Base-by-base conservation (phyloP, 2,797 vertebrate genomes). In the Lithobates sylvaticus region DNA sequence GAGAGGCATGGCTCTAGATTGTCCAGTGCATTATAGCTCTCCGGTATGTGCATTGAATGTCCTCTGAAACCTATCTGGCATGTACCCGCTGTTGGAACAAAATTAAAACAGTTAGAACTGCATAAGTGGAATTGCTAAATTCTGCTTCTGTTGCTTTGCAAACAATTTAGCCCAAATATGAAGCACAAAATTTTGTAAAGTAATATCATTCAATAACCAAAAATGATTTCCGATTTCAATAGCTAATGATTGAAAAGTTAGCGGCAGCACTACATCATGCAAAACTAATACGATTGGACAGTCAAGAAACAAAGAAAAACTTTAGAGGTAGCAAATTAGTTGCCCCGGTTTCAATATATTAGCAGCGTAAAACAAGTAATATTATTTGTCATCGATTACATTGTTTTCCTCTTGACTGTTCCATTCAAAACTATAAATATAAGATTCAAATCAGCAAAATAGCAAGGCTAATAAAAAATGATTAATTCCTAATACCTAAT, bases 21-120 rank as follows among this genome's bases (percentile, higher is more conserved):
- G 84, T 96, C 97, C 89, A 99, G 90, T 0, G 97, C 97, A 67
- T 96, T 96, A 91, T 92, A 98, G 91, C 96, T 95, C 87, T 97
- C 98, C 0, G 97, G 96, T 89, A 96, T 91, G 93, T 95, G 96
- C 93, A 96, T 93, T 0, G 96, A 97, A 91, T 96, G 96, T 7
- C 96, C 94, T 65, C 96, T 94, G 32, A 94, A 94, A 76, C 96
- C 97, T 32, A 94, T 91, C 16, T 94, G 95, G 91, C 95, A 94
- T 89, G 93, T 91, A 80, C 92, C 94, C 76, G 95, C 93, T 93
- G 94, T 86, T 93, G 91, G 87, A 90, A 90, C 90, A 80, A 91
- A 93, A 94, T 90, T 78, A 93, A 88, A 91, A 89, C 85, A 91
- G 91, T 90, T 91, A 87, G 76, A 72, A 4, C 27, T 65, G 58